Evolutionary conservation across 2,113 vertebrate species (phyloP).

Genomic region (Nibea coibor): DNA sequence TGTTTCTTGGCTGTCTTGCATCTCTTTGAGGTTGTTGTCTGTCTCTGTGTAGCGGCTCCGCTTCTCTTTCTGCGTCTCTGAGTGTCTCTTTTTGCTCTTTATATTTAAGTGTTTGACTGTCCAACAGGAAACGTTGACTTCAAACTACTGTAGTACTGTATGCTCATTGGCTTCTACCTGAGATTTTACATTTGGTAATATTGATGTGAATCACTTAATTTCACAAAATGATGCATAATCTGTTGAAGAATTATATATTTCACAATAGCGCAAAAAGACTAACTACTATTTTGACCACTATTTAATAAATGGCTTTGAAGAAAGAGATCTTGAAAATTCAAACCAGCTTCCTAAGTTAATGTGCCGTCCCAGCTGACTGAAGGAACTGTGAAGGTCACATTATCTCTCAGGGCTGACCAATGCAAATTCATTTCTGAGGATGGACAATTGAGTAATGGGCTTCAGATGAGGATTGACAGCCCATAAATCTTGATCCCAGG

Average conservation of each 20-base stretch:
- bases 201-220: too few relatives aligned
- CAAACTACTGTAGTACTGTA: neutral
- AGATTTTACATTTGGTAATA: too few relatives aligned
- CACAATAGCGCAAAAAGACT: too few relatives aligned
- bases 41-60: neutral
- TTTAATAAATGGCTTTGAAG: too few relatives aligned
- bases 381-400: conserved; percentile 63
- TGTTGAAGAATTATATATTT: too few relatives aligned
- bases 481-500: conserved; percentile 43
- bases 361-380: neutral
- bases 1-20: neutral
- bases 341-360: conserved; percentile 8
- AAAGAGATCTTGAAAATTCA: too few relatives aligned
- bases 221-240: too few relatives aligned
- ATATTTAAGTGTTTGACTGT: neutral
- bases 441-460: conserved; percentile 39
- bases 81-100: neutral
- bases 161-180: too few relatives aligned
- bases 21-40: neutral
- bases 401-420: conserved; percentile 58
- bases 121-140: neutral
- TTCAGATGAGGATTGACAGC: conserved; percentile 26
- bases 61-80: neutral
- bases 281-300: too few relatives aligned
- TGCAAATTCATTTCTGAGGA: conserved; percentile 49